Conservation (phyloP, 2,113 vertebrate species). For the Phycodurus eques region DNA sequence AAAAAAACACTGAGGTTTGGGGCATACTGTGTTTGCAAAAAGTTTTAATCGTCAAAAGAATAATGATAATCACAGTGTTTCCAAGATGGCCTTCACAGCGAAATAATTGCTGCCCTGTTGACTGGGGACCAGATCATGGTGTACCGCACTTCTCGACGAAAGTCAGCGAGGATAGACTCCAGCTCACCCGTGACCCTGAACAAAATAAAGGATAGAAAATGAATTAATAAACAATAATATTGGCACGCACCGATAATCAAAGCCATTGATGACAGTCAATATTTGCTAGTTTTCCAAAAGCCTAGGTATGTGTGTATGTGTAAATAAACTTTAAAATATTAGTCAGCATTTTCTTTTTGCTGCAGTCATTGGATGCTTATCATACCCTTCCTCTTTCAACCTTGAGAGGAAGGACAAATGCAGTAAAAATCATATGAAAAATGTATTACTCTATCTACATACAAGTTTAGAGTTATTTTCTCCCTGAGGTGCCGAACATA, state of each 20-base stretch:
- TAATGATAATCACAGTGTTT: too few species aligned
- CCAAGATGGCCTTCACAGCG: too few species aligned
- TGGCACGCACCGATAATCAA: background rate
- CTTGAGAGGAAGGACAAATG: constrained; percentile 5
- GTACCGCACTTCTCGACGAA: too few species aligned
- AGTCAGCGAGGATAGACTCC: too few species aligned
- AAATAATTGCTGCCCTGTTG: too few species aligned
- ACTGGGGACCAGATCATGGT: too few species aligned
- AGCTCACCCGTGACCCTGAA: background rate
- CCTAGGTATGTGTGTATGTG: background rate
- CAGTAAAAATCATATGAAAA: background rate
- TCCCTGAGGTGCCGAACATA: constrained; percentile 2
- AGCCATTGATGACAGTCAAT: background rate
- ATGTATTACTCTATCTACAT: background rate
- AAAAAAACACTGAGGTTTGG: too few species aligned
- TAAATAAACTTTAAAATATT: background rate
- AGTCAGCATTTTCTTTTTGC: background rate
- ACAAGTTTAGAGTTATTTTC: background rate
- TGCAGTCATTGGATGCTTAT: background rate
- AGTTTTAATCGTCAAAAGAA: too few species aligned
- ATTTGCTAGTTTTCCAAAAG: background rate
- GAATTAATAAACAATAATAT: background rate
- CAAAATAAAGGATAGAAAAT: background rate
- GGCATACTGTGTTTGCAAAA: too few species aligned
- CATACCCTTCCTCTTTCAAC: background rate